phyloP scores from a whole-genome alignment of 2,888 invertebrate genomes.

The Drosophila lacicola region DNA sequence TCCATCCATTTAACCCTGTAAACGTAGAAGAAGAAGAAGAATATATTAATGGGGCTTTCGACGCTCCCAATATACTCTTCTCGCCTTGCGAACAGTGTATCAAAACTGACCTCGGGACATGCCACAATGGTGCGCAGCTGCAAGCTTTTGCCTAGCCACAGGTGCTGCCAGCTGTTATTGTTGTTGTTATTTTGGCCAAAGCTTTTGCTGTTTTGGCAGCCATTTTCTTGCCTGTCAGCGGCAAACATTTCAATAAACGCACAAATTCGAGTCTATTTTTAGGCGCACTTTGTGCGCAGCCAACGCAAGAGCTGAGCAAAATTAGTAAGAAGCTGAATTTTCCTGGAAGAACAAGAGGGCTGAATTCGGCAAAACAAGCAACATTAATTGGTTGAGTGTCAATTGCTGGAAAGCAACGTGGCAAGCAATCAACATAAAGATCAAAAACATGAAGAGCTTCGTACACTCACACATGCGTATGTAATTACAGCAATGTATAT shows the following conservation, averaged over 20 bases:
- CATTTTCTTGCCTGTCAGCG: constrained; percentile 49
- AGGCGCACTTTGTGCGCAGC: constrained; percentile 41
- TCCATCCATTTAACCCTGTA: too few species aligned
- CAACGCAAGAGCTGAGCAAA: neutral
- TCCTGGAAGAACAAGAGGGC: neutral
- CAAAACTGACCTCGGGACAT: constrained; percentile 47
- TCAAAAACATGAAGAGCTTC: neutral
- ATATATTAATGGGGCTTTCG: too few species aligned
- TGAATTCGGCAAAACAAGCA: constrained; percentile 11
- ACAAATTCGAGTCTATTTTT: constrained; percentile 69
- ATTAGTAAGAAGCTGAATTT: constrained; percentile 10
- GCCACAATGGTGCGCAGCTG: constrained; percentile 7
- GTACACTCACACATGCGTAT: neutral
- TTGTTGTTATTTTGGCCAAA: constrained; percentile 14
- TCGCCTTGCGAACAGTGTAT: neutral
- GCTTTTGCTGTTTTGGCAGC: constrained; percentile 20
- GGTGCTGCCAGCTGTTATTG: constrained; percentile 35
- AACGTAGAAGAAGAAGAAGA: too few species aligned
- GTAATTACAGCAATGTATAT: neutral
- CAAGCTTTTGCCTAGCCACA: constrained; percentile 34
- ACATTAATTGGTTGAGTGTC: constrained; percentile 47
- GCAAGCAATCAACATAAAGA: constrained; percentile 23
- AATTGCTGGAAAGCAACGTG: constrained; percentile 10
- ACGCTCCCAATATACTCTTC: neutral
- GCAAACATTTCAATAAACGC: constrained; percentile 66